Evolutionary conservation across 2,888 invertebrate genomes (phyloP).

Genomic region (Apamea sordens): DNA sequence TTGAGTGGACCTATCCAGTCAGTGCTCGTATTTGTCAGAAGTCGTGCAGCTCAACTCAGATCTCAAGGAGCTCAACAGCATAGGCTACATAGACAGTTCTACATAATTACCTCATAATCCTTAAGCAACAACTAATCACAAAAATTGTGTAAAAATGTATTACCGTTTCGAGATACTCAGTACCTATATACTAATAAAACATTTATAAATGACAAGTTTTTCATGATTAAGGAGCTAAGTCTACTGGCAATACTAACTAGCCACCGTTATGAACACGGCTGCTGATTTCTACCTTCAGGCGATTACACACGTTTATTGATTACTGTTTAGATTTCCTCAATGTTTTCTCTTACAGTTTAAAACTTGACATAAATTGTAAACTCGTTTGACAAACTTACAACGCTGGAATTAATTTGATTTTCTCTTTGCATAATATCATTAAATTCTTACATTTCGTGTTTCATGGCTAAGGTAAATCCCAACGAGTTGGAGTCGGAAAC

Average conservation of each 20-base stretch:
- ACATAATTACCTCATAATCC: neutral
- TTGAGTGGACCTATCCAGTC: too few relatives aligned
- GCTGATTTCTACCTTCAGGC: conserved; percentile 36
- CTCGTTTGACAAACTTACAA: conserved; percentile 40
- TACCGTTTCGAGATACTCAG: too few relatives aligned
- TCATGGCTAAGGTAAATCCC: too few relatives aligned
- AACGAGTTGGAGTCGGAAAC: neutral
- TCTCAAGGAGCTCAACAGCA: too few relatives aligned
- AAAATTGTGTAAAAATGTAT: too few relatives aligned
- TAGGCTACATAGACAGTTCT: neutral
- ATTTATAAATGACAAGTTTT: conserved; percentile 30
- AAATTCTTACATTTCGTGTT: neutral
- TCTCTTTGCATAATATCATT: conserved; percentile 11
- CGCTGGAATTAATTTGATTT: conserved; percentile 12
- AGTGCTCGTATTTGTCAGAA: too few relatives aligned
- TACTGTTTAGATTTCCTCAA: conserved; percentile 52
- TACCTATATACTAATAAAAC: neutral
- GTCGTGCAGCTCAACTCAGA: too few relatives aligned
- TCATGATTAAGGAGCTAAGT: conserved; percentile 12
- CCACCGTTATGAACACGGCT: conserved; percentile 16
- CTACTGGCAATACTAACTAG: conserved; percentile 7
- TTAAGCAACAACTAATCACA: too few relatives aligned
- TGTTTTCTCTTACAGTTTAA: conserved; percentile 36
- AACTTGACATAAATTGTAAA: conserved; percentile 59
- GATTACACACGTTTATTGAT: conserved; percentile 40